phyloP scores from a whole-genome alignment of 2,113 vertebrate genomes.

The Morone saxatilis region DNA sequence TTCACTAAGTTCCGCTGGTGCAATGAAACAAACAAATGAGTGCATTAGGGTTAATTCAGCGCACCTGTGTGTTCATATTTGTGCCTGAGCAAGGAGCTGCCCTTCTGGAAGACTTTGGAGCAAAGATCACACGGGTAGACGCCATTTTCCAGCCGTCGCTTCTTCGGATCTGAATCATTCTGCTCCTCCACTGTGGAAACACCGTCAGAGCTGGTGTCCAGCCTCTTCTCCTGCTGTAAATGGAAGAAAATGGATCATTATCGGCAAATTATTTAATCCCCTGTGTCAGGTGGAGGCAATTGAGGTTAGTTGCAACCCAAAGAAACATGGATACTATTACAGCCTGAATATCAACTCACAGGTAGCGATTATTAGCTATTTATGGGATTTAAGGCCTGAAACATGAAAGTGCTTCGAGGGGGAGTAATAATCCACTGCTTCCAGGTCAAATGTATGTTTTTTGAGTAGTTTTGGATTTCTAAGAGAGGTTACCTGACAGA shows the following conservation, averaged over 20 bases:
- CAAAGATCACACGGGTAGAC: slow-evolving; percentile 97
- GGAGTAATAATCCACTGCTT: too few species aligned
- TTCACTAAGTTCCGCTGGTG: not conserved
- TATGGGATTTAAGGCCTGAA: too few species aligned
- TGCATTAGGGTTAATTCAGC: not conserved
- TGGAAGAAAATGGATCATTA: not conserved
- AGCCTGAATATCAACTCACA: too few species aligned
- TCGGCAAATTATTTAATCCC: not conserved
- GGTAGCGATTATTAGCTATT: too few species aligned
- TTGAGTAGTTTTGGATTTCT: not conserved
- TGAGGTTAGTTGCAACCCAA: too few species aligned
- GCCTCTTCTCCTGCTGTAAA: slow-evolving; percentile 85
- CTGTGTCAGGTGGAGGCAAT: not conserved
- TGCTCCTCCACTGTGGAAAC: slow-evolving; percentile 90
- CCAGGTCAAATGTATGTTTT: too few species aligned
- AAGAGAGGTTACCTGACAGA: not conserved
- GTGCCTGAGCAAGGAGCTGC: slow-evolving; percentile 96
- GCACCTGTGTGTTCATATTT: slow-evolving; percentile 98
- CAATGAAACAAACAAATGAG: not conserved
- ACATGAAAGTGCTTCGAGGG: too few species aligned
- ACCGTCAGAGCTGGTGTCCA: slow-evolving; percentile 89
- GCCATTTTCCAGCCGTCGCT: slow-evolving; percentile 91
- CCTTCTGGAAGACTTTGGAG: slow-evolving; percentile 99
- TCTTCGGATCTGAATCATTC: slow-evolving; percentile 93
- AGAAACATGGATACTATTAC: too few species aligned